Base-by-base conservation (phyloP, 2,113 vertebrate species). In the Corythaixoides concolor region DNA sequence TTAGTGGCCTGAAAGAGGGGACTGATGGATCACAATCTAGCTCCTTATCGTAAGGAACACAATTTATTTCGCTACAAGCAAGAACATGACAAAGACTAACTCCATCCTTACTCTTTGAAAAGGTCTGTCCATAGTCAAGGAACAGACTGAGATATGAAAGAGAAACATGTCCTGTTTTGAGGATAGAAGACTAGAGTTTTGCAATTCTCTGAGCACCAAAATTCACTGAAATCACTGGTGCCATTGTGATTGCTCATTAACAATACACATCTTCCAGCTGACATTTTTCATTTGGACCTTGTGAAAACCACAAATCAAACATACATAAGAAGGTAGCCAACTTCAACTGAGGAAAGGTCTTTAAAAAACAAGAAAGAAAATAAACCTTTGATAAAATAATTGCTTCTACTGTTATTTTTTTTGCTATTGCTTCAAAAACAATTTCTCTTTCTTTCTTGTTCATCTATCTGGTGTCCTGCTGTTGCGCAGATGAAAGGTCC, bases 311-410 rank as follows among this genome's bases (percentile, higher is more conserved):
- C 79, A 95, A 97, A 97, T 97, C 97, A 98, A 97, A 98, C 88
- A 96, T 94, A 95, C 12, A 74, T 88, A 97, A 97, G 88, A 96
- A 96, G 91, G 85, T 73, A 95, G 93, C 92, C 53, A 95, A 96
- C 97, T 94, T 97, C 91, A 96, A 76, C 97, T 5, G 95, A 97
- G 96, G 74, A 97, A 96, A 96, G 73, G 75, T 87, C 90, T 92
- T 86, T 88, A 94, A 96, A 95, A 96, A 96, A 86, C 75, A 79
- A 90, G 94, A 94, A 97, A 97, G 93, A 97, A 98, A 98, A 95
- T 96, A 97, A 97, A 96, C 85, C 97, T 98, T 98, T 98, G 97
- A 98, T 98, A 96, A 98, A 98, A 98, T 98, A 98, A 98, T 98
- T 98, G 97, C 97, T 97, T 98, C 97, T 97, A 95, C 97, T 98